Evolutionary conservation across 2,113 vertebrate genomes (phyloP), one percentile per base, ranked within the genome.

Genomic region (Sylvia atricapilla): DNA sequence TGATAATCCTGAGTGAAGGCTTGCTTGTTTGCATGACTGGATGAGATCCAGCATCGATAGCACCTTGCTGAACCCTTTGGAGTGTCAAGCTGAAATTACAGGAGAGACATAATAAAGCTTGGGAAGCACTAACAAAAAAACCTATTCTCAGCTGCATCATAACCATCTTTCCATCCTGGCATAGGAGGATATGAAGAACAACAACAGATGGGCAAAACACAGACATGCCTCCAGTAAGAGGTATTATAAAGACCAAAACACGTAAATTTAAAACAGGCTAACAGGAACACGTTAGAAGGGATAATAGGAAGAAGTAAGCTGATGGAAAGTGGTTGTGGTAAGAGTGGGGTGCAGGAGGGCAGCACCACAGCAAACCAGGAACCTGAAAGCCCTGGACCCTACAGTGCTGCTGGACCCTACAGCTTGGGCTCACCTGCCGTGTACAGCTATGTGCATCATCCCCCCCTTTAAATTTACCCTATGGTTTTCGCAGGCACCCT

Each of bases 1-100:
- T 93, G 90, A 93, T 96, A 96, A 97, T 95, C 93, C 94, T 84
- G 88, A 96, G 89, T 96, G 94, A 97, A 95, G 73, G 73, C 89
- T 84, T 90, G 62, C 90, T 94, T 93, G 86, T 93, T 96, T 47
- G 4, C 69, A 82, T 55, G 88, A 69, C 62, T 96, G 95, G 95
- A 95, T 67, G 86, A 89, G 69, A 91, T 96, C 92, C 96, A 97
- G 59, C 80, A 82, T 79, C 1, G 46, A 93, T 76, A 96, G 90
- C 70, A 96, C 80, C 80, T 96, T 93, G 77, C 69, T 84, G 92
- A 94, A 78, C 66, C 62, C 81, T 94, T 93, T 89, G 81, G 87
- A 96, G 89, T 73, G 76, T 93, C 88, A 93, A 90, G 49, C 53
- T 93, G 83, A 95, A 96, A 92, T 78, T 93, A 93, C 83, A 95